Evolutionary conservation across 2,888 invertebrate genomes (phyloP).

Genomic region (Opisthograptis luteolata): DNA sequence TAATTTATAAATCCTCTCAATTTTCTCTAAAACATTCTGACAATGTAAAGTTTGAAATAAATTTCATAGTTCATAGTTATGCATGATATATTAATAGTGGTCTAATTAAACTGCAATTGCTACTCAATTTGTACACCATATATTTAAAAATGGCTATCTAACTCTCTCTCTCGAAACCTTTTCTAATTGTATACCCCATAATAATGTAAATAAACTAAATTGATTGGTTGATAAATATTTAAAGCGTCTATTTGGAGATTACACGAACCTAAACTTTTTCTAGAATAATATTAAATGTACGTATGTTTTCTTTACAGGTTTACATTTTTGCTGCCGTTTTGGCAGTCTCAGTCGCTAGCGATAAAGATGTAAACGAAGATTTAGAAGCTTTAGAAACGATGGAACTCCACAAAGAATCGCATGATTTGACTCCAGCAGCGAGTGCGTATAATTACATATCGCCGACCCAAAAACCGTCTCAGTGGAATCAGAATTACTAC

Average conservation of each 20-base stretch:
- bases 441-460: constrained; percentile 54
- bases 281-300: background rate
- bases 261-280: background rate
- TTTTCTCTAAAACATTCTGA: too few species aligned
- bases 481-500: constrained; percentile 42
- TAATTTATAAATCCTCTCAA: too few species aligned
- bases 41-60: too few species aligned
- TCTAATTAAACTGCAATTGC: too few species aligned
- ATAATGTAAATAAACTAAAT: too few species aligned
- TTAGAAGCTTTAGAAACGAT: constrained; percentile 58
- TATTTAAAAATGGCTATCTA: too few species aligned
- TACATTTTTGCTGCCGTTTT: constrained; percentile 58
- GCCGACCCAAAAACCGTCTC: constrained; percentile 42
- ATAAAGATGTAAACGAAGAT: constrained; percentile 53
- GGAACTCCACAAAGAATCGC: constrained; percentile 53
- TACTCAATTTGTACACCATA: too few species aligned
- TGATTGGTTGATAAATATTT: too few species aligned
- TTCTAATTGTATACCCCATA: too few species aligned
- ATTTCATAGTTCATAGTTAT: too few species aligned
- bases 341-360: constrained; percentile 61
- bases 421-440: constrained; percentile 46
- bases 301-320: constrained; percentile 49
- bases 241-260: background rate
- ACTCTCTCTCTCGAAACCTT: too few species aligned
- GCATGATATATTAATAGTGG: too few species aligned